These are phyloP conservation scores for Lepeophtheirus nordmannii DNA, from an alignment of 2,888 invertebrate species.

Conservation along the genomic window DNA sequence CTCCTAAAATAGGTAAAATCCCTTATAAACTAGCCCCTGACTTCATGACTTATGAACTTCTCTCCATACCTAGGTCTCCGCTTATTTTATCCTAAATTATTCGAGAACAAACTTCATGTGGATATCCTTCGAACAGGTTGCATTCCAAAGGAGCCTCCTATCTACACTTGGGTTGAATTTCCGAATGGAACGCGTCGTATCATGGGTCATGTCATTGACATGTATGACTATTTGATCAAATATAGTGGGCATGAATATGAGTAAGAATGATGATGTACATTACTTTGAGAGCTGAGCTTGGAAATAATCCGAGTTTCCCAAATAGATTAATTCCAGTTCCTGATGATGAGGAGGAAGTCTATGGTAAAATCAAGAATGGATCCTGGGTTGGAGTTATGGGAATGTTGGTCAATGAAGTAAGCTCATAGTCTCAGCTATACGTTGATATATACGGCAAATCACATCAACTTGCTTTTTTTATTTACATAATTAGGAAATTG, in stretches of 20 bases:
- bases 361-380: background rate
- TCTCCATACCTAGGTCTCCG: background rate
- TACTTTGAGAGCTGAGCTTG: background rate
- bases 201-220: conserved; percentile 1
- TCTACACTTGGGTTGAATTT: background rate
- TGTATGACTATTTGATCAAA: background rate
- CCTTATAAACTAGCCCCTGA: background rate
- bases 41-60: background rate
- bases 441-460: too few species aligned
- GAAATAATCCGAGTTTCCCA: too few species aligned
- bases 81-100: background rate
- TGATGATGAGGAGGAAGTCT: background rate
- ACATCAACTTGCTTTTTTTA: too few species aligned
- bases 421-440: too few species aligned
- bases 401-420: background rate
- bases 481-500: background rate
- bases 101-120: background rate
- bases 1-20: background rate
- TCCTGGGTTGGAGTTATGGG: background rate
- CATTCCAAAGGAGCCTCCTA: background rate
- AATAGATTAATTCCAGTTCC: background rate
- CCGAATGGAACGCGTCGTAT: background rate
- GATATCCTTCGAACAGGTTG: background rate
- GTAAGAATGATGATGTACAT: background rate
- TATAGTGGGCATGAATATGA: background rate